Evolutionary conservation across 2,113 vertebrate genomes (phyloP), one percentile per base, ranked within the genome.

Genomic region (Ptilonorhynchus violaceus): DNA sequence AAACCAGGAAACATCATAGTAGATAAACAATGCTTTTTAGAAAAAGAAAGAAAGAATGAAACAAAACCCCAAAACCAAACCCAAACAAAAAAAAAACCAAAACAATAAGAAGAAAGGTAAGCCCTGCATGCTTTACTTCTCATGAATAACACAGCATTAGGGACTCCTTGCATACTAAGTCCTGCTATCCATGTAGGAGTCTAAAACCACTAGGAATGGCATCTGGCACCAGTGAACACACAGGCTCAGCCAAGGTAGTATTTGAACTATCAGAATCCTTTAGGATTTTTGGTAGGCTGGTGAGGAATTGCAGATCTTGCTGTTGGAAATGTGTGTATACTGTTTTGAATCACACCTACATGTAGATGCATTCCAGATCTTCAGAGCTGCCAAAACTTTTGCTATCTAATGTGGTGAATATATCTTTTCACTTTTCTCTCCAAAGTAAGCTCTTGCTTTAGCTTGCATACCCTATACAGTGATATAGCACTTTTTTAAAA

Each of bases 221-320:
- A 46, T 76, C 50, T 93, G 79, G 70, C 84, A 85, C 19, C 27
- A 46, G 33, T 25, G 41, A 85, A 73, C 39, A 75, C 5, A 19
- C 21, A 76, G 47, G n/a, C 47, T 96, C 30, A 67, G 89, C 81
- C 68, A 78, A 49, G 68, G 56, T 13, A 70, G 47, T 33, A n/a
- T 62, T 78, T 2, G 35, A 90, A 44, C 44, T 59, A 77, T 92
- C 60, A 87, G 31, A 35, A 44, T 52, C 66, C 59, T 73, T 50
- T 23, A 86, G 83, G 64, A 55, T 92, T 94, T 95, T 96, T 97
- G 93, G 68, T 95, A 87, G 58, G 74, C 52, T 50, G 58, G 76
- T 96, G 95, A 97, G 94, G 96, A 97, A 97, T 97, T 97, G 49
- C 67, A 95, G 59, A 86, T 67, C 67, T 95, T 80, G 86, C 85